Base-by-base conservation (phyloP, 1,140 invertebrate species). In the Cydia splendana region DNA sequence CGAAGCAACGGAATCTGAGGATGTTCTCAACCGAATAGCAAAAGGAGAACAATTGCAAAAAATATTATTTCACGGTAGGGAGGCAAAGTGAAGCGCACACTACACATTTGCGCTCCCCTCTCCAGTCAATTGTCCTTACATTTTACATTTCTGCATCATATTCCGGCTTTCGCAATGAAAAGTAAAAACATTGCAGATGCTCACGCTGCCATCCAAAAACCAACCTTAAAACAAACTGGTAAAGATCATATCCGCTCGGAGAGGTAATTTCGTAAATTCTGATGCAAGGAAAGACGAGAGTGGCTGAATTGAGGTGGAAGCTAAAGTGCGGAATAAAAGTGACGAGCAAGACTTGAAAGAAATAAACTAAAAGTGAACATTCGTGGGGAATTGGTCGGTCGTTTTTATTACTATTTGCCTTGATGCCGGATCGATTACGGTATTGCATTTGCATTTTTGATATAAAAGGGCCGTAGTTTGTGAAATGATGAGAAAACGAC, bases 81-180 rank as follows among this genome's bases (percentile, higher is more conserved):
- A 83, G 82, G 88, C 85, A 90, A 90, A 88, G 84, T 82, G 79
- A 65, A 77, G 82, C 76, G 76, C 80, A 80, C 85, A 82, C 85
- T 86, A 82, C 87, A 88, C 86, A 85, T 88, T 88, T 84, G 84
- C 86, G 87, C 84, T 81, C 84, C 80, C 82, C 85, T 85, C 87
- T 83, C 84, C 82, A 87, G 87, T 87, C 90, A 91, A 90, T 91
- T 90, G 90, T 91, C 88, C 86, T 89, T 88, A 90, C 87, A 89
- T 91, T 90, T 91, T 90, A 91, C 86, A 92, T 91, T 91, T 88
- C 87, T 91, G 87, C 89, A 89, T 92, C 90, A 91, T 90, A 91
- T 91, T 90, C 87, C 83, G 84, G 24, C 69, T 30, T 88, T 38
- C 82, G 88, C 89, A 89, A 92, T 90, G 88, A 91, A 91, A 92